These are phyloP conservation scores for Lycodopsis pacificus DNA, from an alignment of 2,797 vertebrate genomes.

Conservation along the genomic window DNA sequence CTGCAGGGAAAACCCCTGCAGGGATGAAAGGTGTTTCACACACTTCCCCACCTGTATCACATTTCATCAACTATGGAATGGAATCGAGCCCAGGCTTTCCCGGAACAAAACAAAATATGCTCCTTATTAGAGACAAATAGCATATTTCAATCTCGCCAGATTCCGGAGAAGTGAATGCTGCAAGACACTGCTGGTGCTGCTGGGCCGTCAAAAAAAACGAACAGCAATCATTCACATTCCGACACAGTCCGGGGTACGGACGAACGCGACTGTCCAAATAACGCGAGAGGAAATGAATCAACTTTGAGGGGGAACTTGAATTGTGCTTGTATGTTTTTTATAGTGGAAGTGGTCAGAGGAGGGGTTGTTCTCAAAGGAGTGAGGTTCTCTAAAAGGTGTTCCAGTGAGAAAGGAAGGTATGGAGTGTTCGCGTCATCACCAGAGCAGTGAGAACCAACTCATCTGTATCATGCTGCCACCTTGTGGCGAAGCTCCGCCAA, in stretches of 20 bases:
- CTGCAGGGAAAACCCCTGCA: slow-evolving; percentile 28
- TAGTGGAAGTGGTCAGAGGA: slow-evolving; percentile 24
- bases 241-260: slow-evolving; percentile 59
- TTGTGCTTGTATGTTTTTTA: slow-evolving; percentile 27
- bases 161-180: slow-evolving; percentile 41
- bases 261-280: slow-evolving; percentile 39
- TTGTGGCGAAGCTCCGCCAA: slow-evolving; percentile 48
- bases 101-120: slow-evolving; percentile 37
- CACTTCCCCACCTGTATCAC: slow-evolving; percentile 47
- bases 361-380: slow-evolving; percentile 17
- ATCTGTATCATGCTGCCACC: slow-evolving; percentile 62
- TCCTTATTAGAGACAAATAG: slow-evolving; percentile 65
- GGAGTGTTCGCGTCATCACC: slow-evolving; percentile 14
- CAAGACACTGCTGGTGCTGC: slow-evolving; percentile 61
- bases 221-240: slow-evolving; percentile 58
- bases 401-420: slow-evolving; percentile 12
- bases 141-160: slow-evolving; percentile 40
- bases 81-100: slow-evolving; percentile 22
- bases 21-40: slow-evolving; percentile 56
- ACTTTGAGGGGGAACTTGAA: slow-evolving; percentile 44
- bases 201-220: slow-evolving; percentile 26
- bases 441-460: neutral
- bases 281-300: slow-evolving; percentile 49
- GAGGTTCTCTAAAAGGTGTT: slow-evolving; percentile 11
- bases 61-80: slow-evolving; percentile 60